A percentile compares a stretch with the other conserved stretches of the same genome.
phyloP scores from a whole-genome alignment of 2,797 vertebrate genomes.

The Periophthalmus magnuspinnatus region DNA sequence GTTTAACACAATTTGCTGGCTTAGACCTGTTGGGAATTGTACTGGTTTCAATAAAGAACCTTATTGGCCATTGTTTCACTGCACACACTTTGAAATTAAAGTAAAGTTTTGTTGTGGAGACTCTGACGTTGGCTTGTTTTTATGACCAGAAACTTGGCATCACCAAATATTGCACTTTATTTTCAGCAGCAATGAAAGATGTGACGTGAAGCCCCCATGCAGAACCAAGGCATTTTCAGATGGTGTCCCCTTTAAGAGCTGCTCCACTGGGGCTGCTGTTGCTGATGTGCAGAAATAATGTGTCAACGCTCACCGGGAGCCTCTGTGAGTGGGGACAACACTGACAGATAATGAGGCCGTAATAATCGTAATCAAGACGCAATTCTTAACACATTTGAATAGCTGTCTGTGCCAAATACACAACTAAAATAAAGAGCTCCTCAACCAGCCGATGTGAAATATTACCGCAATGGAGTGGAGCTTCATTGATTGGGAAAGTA shows the following conservation, averaged over 20 bases:
- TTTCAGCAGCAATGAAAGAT: neutral
- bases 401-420: conserved; percentile 33
- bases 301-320: conserved; percentile 46
- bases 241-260: conserved; percentile 11
- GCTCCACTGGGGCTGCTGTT: conserved; percentile 16
- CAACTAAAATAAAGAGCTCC: conserved; percentile 53
- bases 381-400: conserved; percentile 49
- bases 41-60: too few species aligned
- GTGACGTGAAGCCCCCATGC: neutral
- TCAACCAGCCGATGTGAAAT: conserved; percentile 23
- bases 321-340: conserved; percentile 36
- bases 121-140: neutral
- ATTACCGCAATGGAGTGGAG: conserved; percentile 41
- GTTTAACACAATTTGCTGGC: too few species aligned
- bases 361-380: conserved; percentile 35
- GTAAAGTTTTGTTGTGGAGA: neutral
- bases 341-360: conserved; percentile 47
- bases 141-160: neutral
- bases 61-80: neutral
- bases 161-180: too few species aligned
- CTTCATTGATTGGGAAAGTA: conserved; percentile 57
- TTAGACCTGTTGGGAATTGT: too few species aligned
- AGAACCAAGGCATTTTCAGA: neutral
- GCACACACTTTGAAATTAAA: neutral
- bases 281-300: conserved; percentile 37